Evolutionary conservation across 2,797 vertebrate genomes (phyloP), one percentile per base, ranked within the genome.

Genomic region (Arctocebus calabarensis): DNA sequence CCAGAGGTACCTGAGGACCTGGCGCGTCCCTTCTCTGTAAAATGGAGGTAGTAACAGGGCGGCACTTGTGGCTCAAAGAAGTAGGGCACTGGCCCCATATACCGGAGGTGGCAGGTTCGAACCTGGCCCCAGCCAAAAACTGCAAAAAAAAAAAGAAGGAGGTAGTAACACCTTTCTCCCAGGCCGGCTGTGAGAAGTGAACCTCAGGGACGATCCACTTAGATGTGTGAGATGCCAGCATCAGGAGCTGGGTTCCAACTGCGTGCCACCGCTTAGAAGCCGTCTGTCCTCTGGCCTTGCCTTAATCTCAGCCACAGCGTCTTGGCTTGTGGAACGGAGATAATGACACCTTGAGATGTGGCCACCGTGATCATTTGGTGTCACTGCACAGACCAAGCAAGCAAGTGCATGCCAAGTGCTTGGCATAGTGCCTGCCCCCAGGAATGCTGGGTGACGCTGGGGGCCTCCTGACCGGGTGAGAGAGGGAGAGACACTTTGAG

Each of bases 1-100:
- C 45, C 20, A 0, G 8, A 32, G 19, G 16, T 8, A 2, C 16
- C 37, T 27, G n/a, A 0, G 3, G 6, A 37, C 74, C 32, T 37
- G 23, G 52, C 40, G 1, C 23, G 52, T 52, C 7, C 32, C 22
- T 55, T 70, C 45, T n/a, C 27, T n/a, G 8, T 40, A 48, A 70
- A 78, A 52, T 45, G 43, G 52, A 84, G 66, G 40, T 27, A 40
- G 40, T 40, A 40, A 40, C 40, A 40, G 40, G 40, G 40, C 40
- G 40, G 40, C 5, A 5, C 40, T 5, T 40, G 40, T 40, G 40
- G 40, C 40, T 40, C 40, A 40, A 40, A 40, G 40, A 40, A 40
- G 40, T 40, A 40, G 40, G 40, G 40, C 40, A 40, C 40, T 40
- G 40, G 40, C 40, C 40, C 40, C 40, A 40, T 40, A 40, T 40